Base-by-base conservation (phyloP, 2,113 vertebrate genomes). In the Dinomys branickii region DNA sequence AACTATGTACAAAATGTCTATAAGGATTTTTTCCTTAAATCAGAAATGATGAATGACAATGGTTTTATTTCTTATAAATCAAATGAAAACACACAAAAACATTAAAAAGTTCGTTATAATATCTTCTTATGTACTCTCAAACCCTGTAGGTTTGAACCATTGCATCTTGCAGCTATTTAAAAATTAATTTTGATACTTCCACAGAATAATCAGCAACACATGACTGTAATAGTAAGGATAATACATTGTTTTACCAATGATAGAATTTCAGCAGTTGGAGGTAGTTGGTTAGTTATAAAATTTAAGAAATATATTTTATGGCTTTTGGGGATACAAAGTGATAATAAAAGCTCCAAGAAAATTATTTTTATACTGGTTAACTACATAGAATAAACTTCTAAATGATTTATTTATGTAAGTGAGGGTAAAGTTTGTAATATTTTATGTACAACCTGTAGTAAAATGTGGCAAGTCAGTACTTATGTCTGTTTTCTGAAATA, bases 211-310 rank as follows among this genome's bases (percentile, higher is more conserved):
- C 59, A 9, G 10, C 69, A 85, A 65, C 85, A 61, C 41, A 35
- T 77, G 81, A 92, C 83, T 85, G 19, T 90, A 85, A 44, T 88
- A 12, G 5, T 95, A 24, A 0, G 93, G 85, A 93, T 71, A 58
- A 67, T 95, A 87, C 85, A 94, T 90, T 75, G 33, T 58, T 95
- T 47, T 69, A 65, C 13, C 94, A 94, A n/a, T 63, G 86, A 22
- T 11, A 69, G 63, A 65, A 94, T 92, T 96, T 97, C 92, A 88
- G 92, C 95, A 96, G 38, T 13, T 96, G 73, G 73, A 91, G 17
- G 28, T 91, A 47, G n/a, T 91, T 81, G 61, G 69, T 83, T 95
- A 58, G 20, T 94, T 96, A 28, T 38, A 97, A 95, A 98, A 90
- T 85, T 22, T 47, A 95, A 85, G 0, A 67, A 86, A 85, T 35